A percentile compares a stretch with the other conserved stretches of the same genome.
These are phyloP conservation scores for Aspiorhynchus laticeps DNA, from an alignment of 2,113 vertebrate species.

Conservation along the genomic window DNA sequence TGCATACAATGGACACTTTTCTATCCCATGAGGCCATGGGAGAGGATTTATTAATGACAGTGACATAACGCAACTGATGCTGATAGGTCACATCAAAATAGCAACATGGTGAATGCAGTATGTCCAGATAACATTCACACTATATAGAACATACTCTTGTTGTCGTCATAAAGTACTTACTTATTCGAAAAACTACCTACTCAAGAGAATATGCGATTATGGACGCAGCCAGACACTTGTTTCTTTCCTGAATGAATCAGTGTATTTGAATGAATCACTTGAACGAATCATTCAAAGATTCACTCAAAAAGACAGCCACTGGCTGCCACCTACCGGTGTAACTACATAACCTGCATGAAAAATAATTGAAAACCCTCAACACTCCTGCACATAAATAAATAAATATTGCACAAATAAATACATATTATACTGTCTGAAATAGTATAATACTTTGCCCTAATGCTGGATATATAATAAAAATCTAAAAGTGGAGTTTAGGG, in stretches of 20 bases:
- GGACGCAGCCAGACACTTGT: not conserved
- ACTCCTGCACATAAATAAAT: not conserved
- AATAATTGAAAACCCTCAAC: not conserved
- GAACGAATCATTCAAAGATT: not conserved
- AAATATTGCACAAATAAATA: not conserved
- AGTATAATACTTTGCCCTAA: not conserved
- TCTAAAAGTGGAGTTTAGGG: not conserved
- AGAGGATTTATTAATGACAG: too few species aligned
- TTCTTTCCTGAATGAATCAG: not conserved
- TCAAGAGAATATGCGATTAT: not conserved
- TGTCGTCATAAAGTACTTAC: too few species aligned
- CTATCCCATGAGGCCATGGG: too few species aligned
- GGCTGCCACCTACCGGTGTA: not conserved
- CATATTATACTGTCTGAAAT: not conserved
- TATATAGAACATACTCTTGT: too few species aligned
- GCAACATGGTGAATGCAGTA: too few species aligned
- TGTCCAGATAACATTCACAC: too few species aligned
- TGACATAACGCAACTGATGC: too few species aligned
- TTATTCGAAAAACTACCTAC: not conserved
- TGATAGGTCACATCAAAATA: too few species aligned
- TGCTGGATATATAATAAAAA: not conserved
- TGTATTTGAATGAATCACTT: not conserved
- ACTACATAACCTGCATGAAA: not conserved
- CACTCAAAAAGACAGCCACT: not conserved
- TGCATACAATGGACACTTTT: too few species aligned